A percentile compares a stretch with the other conserved stretches of the same genome.
Conservation (phyloP, 2,888 invertebrate species). For the Ormyrus nitidulus region DNA sequence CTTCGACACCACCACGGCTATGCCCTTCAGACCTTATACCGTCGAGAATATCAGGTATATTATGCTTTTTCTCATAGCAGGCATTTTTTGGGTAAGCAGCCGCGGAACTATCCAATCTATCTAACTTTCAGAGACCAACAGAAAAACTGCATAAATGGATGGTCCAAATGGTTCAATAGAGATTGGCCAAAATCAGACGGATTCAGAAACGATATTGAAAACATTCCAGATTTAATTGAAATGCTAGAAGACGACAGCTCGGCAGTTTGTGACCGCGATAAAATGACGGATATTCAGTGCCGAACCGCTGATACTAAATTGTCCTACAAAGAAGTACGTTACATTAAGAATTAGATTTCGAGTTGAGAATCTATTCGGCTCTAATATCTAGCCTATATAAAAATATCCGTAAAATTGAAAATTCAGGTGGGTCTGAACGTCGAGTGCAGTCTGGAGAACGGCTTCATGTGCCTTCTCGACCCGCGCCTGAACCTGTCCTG, state of each 20-base stretch:
- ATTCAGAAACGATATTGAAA: conserved; percentile 78
- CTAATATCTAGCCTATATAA: neutral
- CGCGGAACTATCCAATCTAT: too few species aligned
- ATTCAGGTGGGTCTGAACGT: conserved; percentile 78
- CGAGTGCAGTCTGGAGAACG: conserved; percentile 85
- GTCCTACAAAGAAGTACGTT: conserved; percentile 62
- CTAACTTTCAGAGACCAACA: conserved; percentile 69
- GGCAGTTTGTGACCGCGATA: conserved; percentile 79
- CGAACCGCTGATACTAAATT: conserved; percentile 79
- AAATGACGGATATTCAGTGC: conserved; percentile 86
- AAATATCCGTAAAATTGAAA: too few species aligned
- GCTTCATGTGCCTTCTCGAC: conserved; percentile 69
- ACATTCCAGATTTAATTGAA: conserved; percentile 78
- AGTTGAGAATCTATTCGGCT: neutral
- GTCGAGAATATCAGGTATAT: neutral
- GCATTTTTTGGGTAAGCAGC: neutral
- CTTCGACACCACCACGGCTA: conserved; percentile 43
- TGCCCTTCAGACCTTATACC: neutral
- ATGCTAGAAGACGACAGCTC: conserved; percentile 75
- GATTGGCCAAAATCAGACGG: conserved; percentile 74
- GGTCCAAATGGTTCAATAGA: conserved; percentile 88
- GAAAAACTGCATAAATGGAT: conserved; percentile 82
- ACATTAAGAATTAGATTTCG: neutral
- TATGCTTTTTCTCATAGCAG: neutral
- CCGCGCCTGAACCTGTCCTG: conserved; percentile 74